These are phyloP conservation scores for Regulus satrapa DNA, from an alignment of 2,113 vertebrate species.

Conservation along the genomic window DNA sequence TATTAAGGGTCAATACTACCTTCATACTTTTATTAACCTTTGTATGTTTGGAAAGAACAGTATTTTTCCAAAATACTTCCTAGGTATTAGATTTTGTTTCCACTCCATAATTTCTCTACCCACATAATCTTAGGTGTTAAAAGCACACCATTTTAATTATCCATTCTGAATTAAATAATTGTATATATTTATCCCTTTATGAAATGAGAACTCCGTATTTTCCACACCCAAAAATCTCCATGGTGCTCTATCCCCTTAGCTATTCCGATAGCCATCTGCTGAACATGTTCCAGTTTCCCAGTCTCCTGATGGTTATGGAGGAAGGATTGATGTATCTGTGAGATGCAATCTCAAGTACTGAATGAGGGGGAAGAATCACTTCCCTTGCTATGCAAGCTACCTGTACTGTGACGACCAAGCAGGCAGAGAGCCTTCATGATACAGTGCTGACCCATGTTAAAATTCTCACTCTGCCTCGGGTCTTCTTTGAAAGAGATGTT, in stretches of 20 bases:
- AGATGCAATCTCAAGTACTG: not conserved
- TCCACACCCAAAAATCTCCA: not conserved
- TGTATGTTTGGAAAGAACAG: not conserved
- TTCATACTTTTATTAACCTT: not conserved
- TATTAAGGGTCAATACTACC: not conserved
- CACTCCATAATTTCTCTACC: not conserved
- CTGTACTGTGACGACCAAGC: not conserved
- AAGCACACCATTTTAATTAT: not conserved
- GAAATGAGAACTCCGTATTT: not conserved
- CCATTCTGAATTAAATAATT: constrained; percentile 2
- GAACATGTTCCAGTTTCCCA: not conserved
- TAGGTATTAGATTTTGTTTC: not conserved
- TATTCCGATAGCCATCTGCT: not conserved
- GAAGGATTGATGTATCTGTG: not conserved
- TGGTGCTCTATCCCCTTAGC: not conserved
- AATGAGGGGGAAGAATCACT: not conserved
- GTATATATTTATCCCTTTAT: not conserved
- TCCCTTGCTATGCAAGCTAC: not conserved
- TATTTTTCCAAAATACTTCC: not conserved
- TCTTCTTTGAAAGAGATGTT: not conserved
- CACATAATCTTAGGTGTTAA: not conserved
- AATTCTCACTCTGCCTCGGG: not conserved
- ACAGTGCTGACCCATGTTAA: not conserved
- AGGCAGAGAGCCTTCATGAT: not conserved
- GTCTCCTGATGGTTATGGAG: not conserved